These are phyloP conservation scores for Bellardia pandia DNA, from an alignment of 2,888 invertebrate genomes.

Conservation along the genomic window DNA sequence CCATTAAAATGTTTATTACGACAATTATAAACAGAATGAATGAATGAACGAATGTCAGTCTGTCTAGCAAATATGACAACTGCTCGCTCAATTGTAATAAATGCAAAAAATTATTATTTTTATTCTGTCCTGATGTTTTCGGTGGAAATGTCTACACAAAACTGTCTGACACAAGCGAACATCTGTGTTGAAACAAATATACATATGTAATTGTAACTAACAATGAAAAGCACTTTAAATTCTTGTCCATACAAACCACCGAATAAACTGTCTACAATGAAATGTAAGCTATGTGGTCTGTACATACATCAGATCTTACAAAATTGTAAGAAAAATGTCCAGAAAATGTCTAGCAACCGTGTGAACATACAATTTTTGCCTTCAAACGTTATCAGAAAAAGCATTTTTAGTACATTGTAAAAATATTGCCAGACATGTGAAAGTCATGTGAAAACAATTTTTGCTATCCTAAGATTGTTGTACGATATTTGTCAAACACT, in stretches of 20 bases:
- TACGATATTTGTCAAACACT: no score
- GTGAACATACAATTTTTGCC: no score
- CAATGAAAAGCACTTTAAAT: neutral
- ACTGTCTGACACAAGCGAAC: conserved; percentile 4
- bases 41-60: neutral
- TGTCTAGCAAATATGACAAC: conserved; percentile 31
- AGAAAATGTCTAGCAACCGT: no score
- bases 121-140: conserved; percentile 3
- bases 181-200: neutral
- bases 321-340: no score
- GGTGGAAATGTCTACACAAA: neutral
- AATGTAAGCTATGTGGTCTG: no score
- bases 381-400: no score
- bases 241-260: neutral
- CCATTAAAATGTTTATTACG: conserved; percentile 50
- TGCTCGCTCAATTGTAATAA: conserved; percentile 39
- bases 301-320: no score
- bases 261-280: neutral
- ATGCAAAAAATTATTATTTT: neutral
- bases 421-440: no score
- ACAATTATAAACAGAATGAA: conserved; percentile 46
- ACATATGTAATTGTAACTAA: neutral
- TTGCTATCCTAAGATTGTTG: no score
- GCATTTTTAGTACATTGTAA: no score
- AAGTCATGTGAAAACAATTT: no score